Base-by-base conservation (phyloP, 1,140 invertebrate genomes). In the Sycophaga agraensis region DNA sequence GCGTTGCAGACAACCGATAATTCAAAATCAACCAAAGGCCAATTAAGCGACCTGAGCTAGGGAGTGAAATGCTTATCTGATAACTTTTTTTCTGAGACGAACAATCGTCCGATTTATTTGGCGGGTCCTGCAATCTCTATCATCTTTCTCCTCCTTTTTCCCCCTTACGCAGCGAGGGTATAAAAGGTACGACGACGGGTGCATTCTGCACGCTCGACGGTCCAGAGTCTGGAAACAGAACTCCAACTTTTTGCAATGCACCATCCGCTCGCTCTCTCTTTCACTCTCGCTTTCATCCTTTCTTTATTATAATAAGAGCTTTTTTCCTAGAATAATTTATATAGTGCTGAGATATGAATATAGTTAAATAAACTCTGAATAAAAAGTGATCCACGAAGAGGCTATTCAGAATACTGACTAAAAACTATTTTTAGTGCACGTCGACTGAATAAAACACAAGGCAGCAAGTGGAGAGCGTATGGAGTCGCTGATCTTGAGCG, bases 121-220 rank as follows among this genome's bases (percentile, higher is more conserved):
- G 50, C 60, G 46, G 65, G 64, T 70, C 70, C 69, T 73, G 64
- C 56, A 60, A 69, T 59, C 51, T 68, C 53, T 16, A n/a, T 16
- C 7, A 12, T 14, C 2, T 35, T 26, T 19, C 34, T 14, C 50
- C 35, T 6, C 59, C 19, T 35, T 56, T 62, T 43, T 62, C 50
- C n/a, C n/a, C n/a, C 59, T 56, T 50, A 26, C 59, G 8, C 43
- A n/a, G n/a, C 17, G 4, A 19, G 22, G 26, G 3, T n/a, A n/a
- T n/a, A n/a, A n/a, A n/a, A n/a, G n/a, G 19, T 4, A 43, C n/a
- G 28, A 19, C 24, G 42, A 60, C 59, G 59, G 49, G 34, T 9
- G 34, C 26, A 59, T 50, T 50, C 34, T 50, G 7, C 21, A n/a
- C 0, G 22, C n/a, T n/a, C n/a, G n/a, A n/a, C n/a, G n/a, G 4